Evolutionary conservation across 2,113 vertebrate genomes (phyloP).

Genomic region (Daboia siamensis): DNA sequence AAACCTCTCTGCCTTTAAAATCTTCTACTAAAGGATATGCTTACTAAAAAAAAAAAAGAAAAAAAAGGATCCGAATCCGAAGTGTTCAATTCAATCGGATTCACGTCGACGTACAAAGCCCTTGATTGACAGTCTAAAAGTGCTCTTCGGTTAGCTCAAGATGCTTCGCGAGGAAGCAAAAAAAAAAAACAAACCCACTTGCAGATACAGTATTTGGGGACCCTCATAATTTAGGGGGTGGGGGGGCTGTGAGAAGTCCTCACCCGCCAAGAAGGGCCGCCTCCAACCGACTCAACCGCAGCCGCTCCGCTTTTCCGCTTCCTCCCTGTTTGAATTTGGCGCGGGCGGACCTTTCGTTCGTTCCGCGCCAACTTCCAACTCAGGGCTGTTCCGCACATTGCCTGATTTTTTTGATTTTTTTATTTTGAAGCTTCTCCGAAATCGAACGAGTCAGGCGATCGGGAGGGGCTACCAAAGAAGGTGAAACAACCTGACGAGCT

Average conservation of each 20-base stretch:
- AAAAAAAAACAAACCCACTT: neutral
- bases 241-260: neutral
- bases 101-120: neutral
- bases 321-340: neutral
- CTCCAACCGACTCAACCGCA: neutral
- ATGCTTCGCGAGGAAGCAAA: neutral
- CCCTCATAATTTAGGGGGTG: neutral
- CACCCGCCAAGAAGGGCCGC: neutral
- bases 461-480: rapidly evolving
- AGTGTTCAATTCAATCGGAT: neutral
- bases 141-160: neutral
- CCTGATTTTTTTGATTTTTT: neutral
- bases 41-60: neutral
- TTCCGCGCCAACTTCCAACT: neutral
- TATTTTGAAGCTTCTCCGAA: neutral
- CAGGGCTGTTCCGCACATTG: neutral
- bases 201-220: neutral
- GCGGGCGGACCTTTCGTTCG: neutral
- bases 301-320: neutral
- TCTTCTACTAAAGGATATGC: neutral
- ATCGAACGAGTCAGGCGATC: neutral
- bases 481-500: neutral
- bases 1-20: neutral
- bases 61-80: neutral
- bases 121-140: neutral